These are phyloP conservation scores for Harpalus rufipes DNA, from an alignment of 2,888 invertebrate species.

Conservation along the genomic window DNA sequence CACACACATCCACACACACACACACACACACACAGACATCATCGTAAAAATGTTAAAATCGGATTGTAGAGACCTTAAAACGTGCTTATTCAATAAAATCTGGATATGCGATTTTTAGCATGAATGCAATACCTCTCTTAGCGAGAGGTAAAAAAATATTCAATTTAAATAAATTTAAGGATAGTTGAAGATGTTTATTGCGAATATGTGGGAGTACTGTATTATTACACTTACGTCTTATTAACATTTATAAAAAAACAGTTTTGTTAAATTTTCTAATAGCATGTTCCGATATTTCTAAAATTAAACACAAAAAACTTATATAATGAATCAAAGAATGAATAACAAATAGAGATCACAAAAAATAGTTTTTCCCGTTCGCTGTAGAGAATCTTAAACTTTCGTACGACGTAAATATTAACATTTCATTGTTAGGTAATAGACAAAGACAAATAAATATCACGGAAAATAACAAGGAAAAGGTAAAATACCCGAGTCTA, in stretches of 20 bases:
- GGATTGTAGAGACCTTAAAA: too few relatives aligned
- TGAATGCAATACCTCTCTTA: neutral
- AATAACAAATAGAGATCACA: slow-evolving; percentile 9
- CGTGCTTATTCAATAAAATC: too few relatives aligned
- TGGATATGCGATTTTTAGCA: neutral
- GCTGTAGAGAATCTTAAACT: neutral
- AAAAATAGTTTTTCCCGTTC: slow-evolving; percentile 43
- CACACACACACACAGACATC: too few relatives aligned
- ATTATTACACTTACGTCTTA: neutral
- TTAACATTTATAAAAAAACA: neutral
- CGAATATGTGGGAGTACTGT: neutral
- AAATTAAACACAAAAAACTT: neutral
- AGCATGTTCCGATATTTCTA: neutral
- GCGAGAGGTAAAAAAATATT: neutral
- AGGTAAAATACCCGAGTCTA: slow-evolving; percentile 51
- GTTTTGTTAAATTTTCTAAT: neutral
- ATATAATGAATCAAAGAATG: slow-evolving; percentile 22
- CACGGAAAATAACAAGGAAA: slow-evolving; percentile 31
- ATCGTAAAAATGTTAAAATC: too few relatives aligned
- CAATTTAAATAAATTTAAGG: neutral
- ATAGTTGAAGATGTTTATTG: neutral
- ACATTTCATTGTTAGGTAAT: slow-evolving; percentile 24
- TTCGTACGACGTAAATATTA: slow-evolving; percentile 13
- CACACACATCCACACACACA: too few relatives aligned
- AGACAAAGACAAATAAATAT: slow-evolving; percentile 32